phyloP scores from a whole-genome alignment of 2,888 invertebrate species.

The Tridacna gigas region DNA sequence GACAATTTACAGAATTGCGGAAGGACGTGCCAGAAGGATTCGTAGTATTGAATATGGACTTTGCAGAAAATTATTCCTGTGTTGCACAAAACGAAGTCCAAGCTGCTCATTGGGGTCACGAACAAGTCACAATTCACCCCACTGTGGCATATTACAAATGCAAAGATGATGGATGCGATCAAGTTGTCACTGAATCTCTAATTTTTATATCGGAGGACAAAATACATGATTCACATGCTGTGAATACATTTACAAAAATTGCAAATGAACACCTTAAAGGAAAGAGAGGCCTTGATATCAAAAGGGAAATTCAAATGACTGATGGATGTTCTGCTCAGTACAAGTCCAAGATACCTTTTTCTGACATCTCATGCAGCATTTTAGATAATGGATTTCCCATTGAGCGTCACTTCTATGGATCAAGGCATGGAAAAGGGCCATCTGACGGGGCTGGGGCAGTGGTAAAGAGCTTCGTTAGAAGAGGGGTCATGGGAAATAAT shows the following conservation, averaged over 20 bases:
- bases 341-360: constrained; percentile 50
- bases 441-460: constrained; percentile 17
- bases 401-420: constrained; percentile 49
- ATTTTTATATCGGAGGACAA: constrained; percentile 60
- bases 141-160: constrained; percentile 54
- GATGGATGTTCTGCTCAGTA: constrained; percentile 43
- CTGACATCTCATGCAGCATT: constrained; percentile 40
- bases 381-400: constrained; percentile 43
- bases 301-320: constrained; percentile 1
- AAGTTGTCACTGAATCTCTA: constrained; percentile 49
- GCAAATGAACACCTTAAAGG: constrained; percentile 42
- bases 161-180: constrained; percentile 38
- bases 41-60: constrained; percentile 41
- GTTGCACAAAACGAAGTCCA: constrained; percentile 59
- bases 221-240: constrained; percentile 51
- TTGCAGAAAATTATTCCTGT: constrained; percentile 37
- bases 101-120: constrained; percentile 54
- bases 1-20: constrained; percentile 34
- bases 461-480: constrained; percentile 11
- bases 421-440: constrained; percentile 26
- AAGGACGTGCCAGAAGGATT: constrained; percentile 41
- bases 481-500: constrained; percentile 7
- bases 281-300: constrained; percentile 4
- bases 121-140: constrained; percentile 50
- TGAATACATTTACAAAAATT: constrained; percentile 42